phyloP scores from a whole-genome alignment of 1,140 invertebrate species.

The Drosophila subpulchrella region DNA sequence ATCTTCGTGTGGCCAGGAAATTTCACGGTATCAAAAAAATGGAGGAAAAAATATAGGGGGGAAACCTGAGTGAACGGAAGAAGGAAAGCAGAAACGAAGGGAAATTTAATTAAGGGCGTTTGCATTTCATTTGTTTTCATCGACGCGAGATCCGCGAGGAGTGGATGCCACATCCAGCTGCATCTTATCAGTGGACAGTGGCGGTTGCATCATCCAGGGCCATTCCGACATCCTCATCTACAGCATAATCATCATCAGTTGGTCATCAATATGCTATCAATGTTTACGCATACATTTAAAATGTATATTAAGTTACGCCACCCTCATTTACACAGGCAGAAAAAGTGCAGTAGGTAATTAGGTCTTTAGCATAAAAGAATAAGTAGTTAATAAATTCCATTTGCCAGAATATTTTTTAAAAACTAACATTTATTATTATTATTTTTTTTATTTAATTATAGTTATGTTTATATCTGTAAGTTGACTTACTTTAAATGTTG shows the following conservation, averaged over 20 bases:
- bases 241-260: slow-evolving; percentile 26
- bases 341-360: not conserved
- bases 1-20: slow-evolving; percentile 59
- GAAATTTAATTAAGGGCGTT: slow-evolving; percentile 79
- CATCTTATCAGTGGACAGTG: slow-evolving; percentile 69
- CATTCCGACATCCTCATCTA: slow-evolving; percentile 6
- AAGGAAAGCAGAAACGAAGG: slow-evolving; percentile 28
- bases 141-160: slow-evolving; percentile 28
- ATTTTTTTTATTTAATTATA: not conserved
- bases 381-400: not conserved
- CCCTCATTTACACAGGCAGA: slow-evolving; percentile 11
- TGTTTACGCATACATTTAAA: slow-evolving; percentile 79
- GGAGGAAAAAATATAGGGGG: not conserved
- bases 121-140: slow-evolving; percentile 78
- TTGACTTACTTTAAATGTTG: too few relatives aligned
- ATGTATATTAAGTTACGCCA: slow-evolving; percentile 69
- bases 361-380: not conserved
- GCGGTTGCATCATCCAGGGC: slow-evolving; percentile 64
- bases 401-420: too few relatives aligned
- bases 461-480: too few relatives aligned
- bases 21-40: slow-evolving; percentile 35
- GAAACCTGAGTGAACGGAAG: slow-evolving; percentile 26
- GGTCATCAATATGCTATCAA: slow-evolving; percentile 79
- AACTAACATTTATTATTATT: too few relatives aligned
- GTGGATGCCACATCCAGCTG: slow-evolving; percentile 35